Evolutionary conservation across 1,140 invertebrate genomes (phyloP).

Genomic region (Heliconius congener): DNA sequence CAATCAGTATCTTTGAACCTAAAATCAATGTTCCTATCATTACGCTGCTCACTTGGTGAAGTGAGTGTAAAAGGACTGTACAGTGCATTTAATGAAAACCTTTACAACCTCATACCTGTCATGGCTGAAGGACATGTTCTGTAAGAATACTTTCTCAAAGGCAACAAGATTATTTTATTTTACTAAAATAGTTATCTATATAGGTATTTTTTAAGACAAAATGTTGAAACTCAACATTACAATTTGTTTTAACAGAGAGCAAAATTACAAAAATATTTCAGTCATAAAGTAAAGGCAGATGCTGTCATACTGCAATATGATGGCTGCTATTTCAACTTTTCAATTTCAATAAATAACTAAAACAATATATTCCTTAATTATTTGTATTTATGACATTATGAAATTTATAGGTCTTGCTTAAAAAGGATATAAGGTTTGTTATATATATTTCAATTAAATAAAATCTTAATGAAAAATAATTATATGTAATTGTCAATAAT

Average conservation of each 20-base stretch:
- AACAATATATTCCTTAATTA: constrained; percentile 2
- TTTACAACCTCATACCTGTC: constrained; percentile 74
- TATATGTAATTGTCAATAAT: too few species aligned
- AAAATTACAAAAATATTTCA: too few species aligned
- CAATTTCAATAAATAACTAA: too few species aligned
- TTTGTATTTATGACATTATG: not conserved
- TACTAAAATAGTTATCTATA: too few species aligned
- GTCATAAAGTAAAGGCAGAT: too few species aligned
- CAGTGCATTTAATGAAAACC: constrained; percentile 77
- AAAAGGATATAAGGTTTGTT: constrained; percentile 30
- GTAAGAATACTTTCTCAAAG: constrained; percentile 50
- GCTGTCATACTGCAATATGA: too few species aligned
- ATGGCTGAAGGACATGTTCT: constrained; percentile 76
- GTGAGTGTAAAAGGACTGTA: constrained; percentile 75
- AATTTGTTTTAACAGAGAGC: too few species aligned
- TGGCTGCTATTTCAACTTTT: too few species aligned
- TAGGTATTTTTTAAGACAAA: too few species aligned
- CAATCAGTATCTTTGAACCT: constrained; percentile 65
- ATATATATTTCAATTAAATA: too few species aligned
- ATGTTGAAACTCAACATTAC: too few species aligned
- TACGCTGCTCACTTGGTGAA: constrained; percentile 71
- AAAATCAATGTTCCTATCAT: constrained; percentile 65
- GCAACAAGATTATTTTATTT: not conserved
- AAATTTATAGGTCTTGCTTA: constrained; percentile 21
- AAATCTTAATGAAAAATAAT: too few species aligned